A percentile compares a stretch with the other conserved stretches of the same genome.
Conservation (phyloP, 37 sponge, comb jelly and placozoan species). For the Bolinopsis microptera region DNA sequence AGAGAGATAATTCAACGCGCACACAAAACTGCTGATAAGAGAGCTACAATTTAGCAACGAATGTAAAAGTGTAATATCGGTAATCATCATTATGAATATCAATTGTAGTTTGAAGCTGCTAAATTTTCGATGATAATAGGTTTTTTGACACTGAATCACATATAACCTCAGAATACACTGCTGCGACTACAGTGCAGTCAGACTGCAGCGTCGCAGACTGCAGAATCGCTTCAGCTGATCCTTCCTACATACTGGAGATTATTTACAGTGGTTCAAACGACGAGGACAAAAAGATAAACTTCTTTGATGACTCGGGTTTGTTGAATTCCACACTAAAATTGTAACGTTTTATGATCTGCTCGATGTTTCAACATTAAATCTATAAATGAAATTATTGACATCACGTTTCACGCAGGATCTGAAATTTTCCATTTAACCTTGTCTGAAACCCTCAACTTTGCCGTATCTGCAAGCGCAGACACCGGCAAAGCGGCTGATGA, state of each 20-base stretch:
- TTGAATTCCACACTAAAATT: no score
- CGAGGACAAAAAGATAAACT: not conserved
- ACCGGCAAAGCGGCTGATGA: not conserved
- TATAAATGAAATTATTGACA: no score
- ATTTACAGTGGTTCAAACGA: not conserved
- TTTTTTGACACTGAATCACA: no score
- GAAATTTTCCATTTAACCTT: not conserved
- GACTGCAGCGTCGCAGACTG: not conserved
- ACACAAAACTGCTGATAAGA: no score
- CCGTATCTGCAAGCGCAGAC: not conserved
- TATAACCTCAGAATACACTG: not conserved
- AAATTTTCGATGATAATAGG: no score
- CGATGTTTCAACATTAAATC: not conserved
- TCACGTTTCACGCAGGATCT: not conserved
- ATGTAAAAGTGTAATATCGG: no score
- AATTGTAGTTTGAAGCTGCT: no score
- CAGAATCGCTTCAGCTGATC: not conserved
- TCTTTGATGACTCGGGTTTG: not conserved
- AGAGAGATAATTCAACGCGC: no score
- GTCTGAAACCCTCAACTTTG: not conserved
- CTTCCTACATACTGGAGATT: not conserved
- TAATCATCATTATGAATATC: no score
- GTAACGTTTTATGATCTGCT: not conserved
- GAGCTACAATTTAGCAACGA: no score
- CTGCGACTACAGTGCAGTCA: not conserved